Base-by-base conservation (phyloP, 1,140 invertebrate species). In the Choristoneura fumiferana region DNA sequence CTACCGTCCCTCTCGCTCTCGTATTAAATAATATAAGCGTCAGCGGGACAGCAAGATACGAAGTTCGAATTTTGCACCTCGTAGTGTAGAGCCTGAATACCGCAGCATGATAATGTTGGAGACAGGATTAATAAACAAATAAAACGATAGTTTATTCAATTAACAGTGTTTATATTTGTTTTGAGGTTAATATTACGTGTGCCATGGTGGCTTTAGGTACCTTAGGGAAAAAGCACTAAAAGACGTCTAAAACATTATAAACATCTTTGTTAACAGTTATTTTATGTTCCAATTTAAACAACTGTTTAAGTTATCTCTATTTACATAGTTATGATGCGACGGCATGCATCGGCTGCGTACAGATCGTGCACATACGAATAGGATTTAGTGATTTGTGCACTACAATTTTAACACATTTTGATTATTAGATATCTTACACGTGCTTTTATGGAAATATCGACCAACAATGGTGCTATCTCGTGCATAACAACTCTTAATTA, bases 101-200 rank as follows among this genome's bases (percentile, higher is more conserved):
- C n/a, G n/a, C n/a, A n/a, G n/a, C n/a, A n/a, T n/a, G n/a, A n/a
- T n/a, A n/a, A n/a, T n/a, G n/a, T n/a, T n/a, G 22, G 2, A 29
- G 22, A 29, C 22, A 35, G 8, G 22, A 54, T 8, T 45, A 10
- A 59, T 63, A 58, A 43, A 63, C 40, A 77, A 78, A 71, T 53
- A 63, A 74, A 69, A 66, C 37, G 22, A 68, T 39, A 54, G 35
- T 38, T 12, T 29, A 49, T 67, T 75, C 61, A 69, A 78, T 84
- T 86, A 87, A 87, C 84, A 87, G 80, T 85, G 81, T 85, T 85
- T 85, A 85, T 85, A 85, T 87, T 81, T 82, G 76, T 84, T 81
- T 84, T 68, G 80, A 84, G 76, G 80, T 84, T 87, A 86, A 87
- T 80, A 82, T 82, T 80, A 85, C 67, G 70, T 74, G 81, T 81